phyloP scores from a whole-genome alignment of 92 coral and sea anemone genomes.

The Porites rus region DNA sequence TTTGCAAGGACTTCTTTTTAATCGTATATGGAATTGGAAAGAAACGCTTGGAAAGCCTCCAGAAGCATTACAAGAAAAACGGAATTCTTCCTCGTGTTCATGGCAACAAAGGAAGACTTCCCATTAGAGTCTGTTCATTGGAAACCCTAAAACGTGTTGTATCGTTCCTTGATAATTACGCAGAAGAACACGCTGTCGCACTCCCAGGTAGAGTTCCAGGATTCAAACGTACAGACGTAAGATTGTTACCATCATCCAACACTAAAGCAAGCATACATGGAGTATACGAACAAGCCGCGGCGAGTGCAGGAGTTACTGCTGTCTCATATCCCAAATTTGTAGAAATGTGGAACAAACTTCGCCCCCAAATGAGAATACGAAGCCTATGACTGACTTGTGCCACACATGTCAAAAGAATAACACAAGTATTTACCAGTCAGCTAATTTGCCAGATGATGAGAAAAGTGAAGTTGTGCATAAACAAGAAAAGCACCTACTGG shows the following conservation, averaged over 20 bases:
- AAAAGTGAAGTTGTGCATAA: constrained; percentile 38
- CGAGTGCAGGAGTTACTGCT: background rate
- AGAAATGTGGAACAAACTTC: constrained; percentile 41
- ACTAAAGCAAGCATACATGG: constrained; percentile 40
- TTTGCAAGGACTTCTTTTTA: constrained; percentile 33
- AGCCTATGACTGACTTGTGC: constrained; percentile 56
- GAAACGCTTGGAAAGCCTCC: constrained; percentile 11
- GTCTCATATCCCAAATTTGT: constrained; percentile 60
- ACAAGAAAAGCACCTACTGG: constrained; percentile 52
- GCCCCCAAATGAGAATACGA: constrained; percentile 31
- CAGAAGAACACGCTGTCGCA: constrained; percentile 49
- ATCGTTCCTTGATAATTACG: constrained; percentile 44
- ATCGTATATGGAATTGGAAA: constrained; percentile 32
- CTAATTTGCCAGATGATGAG: constrained; percentile 43
- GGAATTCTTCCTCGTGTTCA: constrained; percentile 46
- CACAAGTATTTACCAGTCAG: constrained; percentile 40
- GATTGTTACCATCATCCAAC: constrained; percentile 25
- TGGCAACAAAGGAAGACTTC: constrained; percentile 40
- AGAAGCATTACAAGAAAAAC: constrained; percentile 30
- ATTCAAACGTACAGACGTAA: constrained; percentile 33
- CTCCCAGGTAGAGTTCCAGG: constrained; percentile 57
- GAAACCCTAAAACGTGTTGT: constrained; percentile 8
- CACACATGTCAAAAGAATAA: constrained; percentile 46
- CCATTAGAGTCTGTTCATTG: constrained; percentile 26
- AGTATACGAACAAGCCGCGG: constrained; percentile 11